Conservation (phyloP, 2,797 vertebrate genomes). For the Acomys russatus region DNA sequence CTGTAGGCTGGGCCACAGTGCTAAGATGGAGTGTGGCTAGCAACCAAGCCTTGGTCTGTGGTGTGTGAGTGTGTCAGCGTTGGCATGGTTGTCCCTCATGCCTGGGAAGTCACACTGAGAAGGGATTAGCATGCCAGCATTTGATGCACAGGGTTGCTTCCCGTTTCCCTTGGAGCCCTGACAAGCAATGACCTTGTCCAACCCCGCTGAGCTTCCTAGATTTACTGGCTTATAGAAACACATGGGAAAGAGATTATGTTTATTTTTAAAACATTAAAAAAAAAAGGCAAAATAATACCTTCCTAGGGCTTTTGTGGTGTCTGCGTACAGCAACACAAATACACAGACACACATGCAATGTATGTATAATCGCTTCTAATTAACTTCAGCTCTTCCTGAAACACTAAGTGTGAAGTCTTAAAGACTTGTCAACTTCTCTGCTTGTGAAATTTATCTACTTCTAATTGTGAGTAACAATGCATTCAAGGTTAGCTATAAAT, state of each 20-base stretch:
- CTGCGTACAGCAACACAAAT: slow-evolving; percentile 59
- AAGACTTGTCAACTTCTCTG: slow-evolving; percentile 85
- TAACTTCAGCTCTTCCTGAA: slow-evolving; percentile 82
- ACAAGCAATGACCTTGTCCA: slow-evolving; percentile 85
- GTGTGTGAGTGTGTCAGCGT: background rate
- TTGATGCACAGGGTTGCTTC: slow-evolving; percentile 72
- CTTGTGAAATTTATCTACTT: slow-evolving; percentile 84
- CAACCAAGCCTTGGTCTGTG: slow-evolving; percentile 2
- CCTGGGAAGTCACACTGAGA: slow-evolving; percentile 67
- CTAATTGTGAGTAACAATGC: slow-evolving; percentile 84
- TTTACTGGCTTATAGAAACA: slow-evolving; percentile 82
- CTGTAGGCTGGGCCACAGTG: background rate
- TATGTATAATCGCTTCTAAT: slow-evolving; percentile 84
- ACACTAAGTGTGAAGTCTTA: slow-evolving; percentile 85
- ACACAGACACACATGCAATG: background rate
- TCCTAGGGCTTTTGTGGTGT: slow-evolving; percentile 75
- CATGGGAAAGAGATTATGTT: slow-evolving; percentile 86
- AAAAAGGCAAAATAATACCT: slow-evolving; percentile 69
- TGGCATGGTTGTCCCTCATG: slow-evolving; percentile 36
- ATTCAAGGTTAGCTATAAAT: slow-evolving; percentile 81
- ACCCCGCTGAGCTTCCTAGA: slow-evolving; percentile 84
- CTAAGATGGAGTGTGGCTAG: background rate
- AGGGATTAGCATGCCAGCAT: slow-evolving; percentile 77
- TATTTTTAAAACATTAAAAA: slow-evolving; percentile 84
- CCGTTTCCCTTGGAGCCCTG: slow-evolving; percentile 80